Evolutionary conservation across 2,797 vertebrate genomes (phyloP).

Genomic region (Gastrophryne carolinensis): DNA sequence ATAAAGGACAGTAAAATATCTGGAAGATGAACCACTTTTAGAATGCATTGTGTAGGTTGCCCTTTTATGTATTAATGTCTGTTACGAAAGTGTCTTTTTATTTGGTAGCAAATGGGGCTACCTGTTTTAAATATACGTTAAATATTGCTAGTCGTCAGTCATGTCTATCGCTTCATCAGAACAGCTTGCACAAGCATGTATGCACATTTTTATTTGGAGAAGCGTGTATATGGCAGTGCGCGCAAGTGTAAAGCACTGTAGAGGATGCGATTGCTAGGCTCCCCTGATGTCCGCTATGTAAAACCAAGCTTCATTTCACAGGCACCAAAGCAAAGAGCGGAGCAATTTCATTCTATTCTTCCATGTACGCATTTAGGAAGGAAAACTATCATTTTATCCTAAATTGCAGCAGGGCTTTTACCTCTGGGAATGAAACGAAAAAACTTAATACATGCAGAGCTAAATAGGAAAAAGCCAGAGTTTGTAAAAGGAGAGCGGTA

Average conservation of each 20-base stretch:
- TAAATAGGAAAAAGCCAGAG: constrained; percentile 17
- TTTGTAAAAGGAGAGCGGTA: constrained; percentile 29
- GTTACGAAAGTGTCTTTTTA: no score
- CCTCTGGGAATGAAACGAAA: background rate
- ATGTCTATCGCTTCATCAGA: background rate
- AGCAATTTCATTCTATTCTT: constrained; percentile 41
- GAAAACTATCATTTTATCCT: constrained; percentile 43
- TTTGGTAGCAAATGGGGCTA: no score
- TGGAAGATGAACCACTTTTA: no score
- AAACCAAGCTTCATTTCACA: constrained; percentile 23
- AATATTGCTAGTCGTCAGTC: no score
- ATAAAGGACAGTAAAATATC: no score
- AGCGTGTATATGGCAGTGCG: background rate
- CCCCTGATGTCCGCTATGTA: background rate
- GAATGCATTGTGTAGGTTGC: no score
- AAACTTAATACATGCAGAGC: constrained; percentile 34
- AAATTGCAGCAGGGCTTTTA: constrained; percentile 39
- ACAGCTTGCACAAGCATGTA: background rate
- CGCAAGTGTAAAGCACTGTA: constrained; percentile 10
- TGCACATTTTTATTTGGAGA: background rate
- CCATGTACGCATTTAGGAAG: constrained; percentile 3
- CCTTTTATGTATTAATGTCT: no score
- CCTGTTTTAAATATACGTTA: no score
- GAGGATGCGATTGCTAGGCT: background rate
- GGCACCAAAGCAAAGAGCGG: constrained; percentile 16